Evolutionary conservation across 2,797 vertebrate genomes (phyloP).

Genomic region (Tokudaia muenninki): DNA sequence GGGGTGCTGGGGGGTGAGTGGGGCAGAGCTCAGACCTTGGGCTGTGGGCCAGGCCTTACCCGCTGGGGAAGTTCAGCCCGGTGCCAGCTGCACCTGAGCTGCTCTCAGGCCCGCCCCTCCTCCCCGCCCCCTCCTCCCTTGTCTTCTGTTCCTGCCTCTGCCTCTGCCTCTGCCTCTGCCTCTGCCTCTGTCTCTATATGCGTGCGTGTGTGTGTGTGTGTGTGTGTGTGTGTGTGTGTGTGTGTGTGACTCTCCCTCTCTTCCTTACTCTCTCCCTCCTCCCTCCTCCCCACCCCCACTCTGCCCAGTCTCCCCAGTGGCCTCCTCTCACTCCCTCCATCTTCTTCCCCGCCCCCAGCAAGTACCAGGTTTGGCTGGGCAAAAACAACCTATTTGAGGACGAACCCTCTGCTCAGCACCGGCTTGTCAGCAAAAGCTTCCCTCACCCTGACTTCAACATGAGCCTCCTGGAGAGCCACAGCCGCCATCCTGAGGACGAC

Average conservation of each 20-base stretch:
- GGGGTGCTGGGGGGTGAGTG: background rate
- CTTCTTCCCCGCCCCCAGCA: background rate
- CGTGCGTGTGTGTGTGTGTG: too few species aligned
- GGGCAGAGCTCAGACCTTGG: background rate
- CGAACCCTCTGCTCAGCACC: constrained; percentile 8
- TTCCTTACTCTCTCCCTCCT: rapidly evolving
- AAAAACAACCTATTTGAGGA: background rate
- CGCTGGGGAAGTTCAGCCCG: background rate
- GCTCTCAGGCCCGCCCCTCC: background rate
- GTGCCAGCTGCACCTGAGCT: background rate
- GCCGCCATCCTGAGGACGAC: rapidly evolving
- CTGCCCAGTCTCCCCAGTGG: background rate
- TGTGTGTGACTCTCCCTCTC: too few species aligned
- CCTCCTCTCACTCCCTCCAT: background rate
- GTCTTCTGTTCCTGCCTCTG: too few species aligned
- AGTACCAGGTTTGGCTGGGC: constrained; percentile 74
- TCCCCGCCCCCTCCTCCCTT: background rate
- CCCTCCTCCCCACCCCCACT: rapidly evolving
- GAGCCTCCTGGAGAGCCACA: background rate
- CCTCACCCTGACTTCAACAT: constrained; percentile 33
- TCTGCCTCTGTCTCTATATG: background rate
- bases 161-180: too few species aligned
- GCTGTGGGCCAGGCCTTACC: background rate
- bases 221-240: background rate
- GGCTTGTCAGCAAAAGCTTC: background rate